Evolutionary conservation across 1,140 invertebrate species (phyloP).

Genomic region (Drosophila ironensis): DNA sequence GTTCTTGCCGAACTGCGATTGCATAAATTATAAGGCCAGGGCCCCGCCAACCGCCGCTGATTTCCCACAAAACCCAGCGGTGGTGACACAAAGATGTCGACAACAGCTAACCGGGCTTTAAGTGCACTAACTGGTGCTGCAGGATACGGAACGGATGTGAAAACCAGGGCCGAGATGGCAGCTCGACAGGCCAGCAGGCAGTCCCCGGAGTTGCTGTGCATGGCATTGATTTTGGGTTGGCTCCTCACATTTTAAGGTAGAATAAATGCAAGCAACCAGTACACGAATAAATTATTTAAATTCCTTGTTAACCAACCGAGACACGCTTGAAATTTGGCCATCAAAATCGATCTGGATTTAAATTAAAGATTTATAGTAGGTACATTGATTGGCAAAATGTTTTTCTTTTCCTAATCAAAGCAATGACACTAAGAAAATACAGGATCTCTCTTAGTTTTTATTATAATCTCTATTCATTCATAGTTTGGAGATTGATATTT

Average conservation of each 20-base stretch:
- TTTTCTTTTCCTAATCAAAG: no score
- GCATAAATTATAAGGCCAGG: slow-evolving; percentile 48
- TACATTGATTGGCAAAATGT: no score
- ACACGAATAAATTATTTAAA: slow-evolving; percentile 25
- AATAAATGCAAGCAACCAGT: slow-evolving; percentile 16
- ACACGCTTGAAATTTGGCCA: neutral
- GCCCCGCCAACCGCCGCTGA: slow-evolving; percentile 7
- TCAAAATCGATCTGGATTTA: neutral
- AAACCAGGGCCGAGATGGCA: neutral
- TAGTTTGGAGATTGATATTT: no score
- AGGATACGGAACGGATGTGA: slow-evolving; percentile 10
- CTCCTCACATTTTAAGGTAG: slow-evolving; percentile 14
- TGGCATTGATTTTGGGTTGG: slow-evolving; percentile 11
- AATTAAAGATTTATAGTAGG: neutral
- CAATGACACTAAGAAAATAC: no score
- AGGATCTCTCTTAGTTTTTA: no score
- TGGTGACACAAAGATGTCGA: slow-evolving; percentile 22
- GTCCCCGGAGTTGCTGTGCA: slow-evolving; percentile 2
- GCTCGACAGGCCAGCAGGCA: neutral
- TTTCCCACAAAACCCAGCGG: slow-evolving; percentile 28
- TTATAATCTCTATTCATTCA: no score
- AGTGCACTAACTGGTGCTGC: slow-evolving; percentile 4
- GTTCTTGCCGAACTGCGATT: slow-evolving; percentile 40
- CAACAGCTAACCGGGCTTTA: slow-evolving; percentile 14
- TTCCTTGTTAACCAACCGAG: slow-evolving; percentile 3